A percentile compares a stretch with the other conserved stretches of the same genome.
These are phyloP conservation scores for Pipistrellus pipistrellus DNA, from an alignment of 2,797 vertebrate species.

Conservation along the genomic window DNA sequence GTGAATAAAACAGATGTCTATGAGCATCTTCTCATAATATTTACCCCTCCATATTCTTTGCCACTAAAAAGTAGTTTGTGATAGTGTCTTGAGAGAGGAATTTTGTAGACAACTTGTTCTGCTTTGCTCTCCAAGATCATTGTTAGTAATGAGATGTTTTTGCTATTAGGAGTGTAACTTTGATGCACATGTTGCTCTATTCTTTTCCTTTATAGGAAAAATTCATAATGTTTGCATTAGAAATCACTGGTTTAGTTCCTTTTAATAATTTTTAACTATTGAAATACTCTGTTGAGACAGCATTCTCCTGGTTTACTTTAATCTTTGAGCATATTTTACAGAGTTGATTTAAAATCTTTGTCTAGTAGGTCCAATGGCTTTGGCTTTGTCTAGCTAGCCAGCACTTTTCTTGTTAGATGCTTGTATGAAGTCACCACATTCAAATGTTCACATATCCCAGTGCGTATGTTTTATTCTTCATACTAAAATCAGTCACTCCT, in stretches of 20 bases:
- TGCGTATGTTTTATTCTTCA: not conserved
- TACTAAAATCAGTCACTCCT: not conserved
- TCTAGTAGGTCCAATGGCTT: not conserved
- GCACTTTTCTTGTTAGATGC: slow-evolving; percentile 25
- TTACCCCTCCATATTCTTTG: not conserved
- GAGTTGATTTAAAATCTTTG: slow-evolving; percentile 17
- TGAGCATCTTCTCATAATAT: not conserved
- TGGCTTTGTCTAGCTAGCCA: not conserved
- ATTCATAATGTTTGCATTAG: not conserved
- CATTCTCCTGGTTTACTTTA: not conserved
- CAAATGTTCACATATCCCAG: not conserved
- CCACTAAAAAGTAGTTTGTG: not conserved
- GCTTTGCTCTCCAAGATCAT: not conserved
- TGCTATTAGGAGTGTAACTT: not conserved
- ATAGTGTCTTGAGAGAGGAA: not conserved
- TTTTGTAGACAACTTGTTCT: slow-evolving; percentile 8
- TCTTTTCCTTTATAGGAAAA: slow-evolving; percentile 33
- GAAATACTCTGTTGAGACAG: not conserved
- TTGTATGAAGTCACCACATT: not conserved
- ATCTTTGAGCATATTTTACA: not conserved
- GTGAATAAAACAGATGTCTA: not conserved
- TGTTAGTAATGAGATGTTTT: slow-evolving; percentile 10
- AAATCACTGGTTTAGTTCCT: not conserved
- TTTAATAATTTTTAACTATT: not conserved
- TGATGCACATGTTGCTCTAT: not conserved